Base-by-base conservation (phyloP, 2,113 vertebrate genomes). In the Chaetops frenatus region DNA sequence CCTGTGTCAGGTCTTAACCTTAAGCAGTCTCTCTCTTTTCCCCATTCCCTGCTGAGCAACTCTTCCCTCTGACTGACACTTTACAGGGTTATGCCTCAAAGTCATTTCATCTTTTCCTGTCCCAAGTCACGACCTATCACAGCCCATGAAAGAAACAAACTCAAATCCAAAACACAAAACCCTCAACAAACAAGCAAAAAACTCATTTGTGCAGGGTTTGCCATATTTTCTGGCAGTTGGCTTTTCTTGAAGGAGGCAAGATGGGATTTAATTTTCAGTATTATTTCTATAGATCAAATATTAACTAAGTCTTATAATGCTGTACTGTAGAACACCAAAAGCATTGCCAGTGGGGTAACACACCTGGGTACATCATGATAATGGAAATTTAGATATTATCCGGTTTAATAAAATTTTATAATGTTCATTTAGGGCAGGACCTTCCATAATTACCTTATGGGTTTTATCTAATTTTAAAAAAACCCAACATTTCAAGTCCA, bases 281-380 rank as follows among this genome's bases (percentile, higher is more conserved):
- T 90, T 84, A 91, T 95, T 96, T 96, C 83, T 84, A 78, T 84
- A 95, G 88, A 96, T 94, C 88, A 97, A 94, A 92, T 86, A 83
- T 54, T 90, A 81, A 76, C 40, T 45, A 88, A 95, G 48, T 33
- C 35, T 64, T 86, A 23, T 61, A 81, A 72, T 54, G 15, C 31
- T 88, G 45, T 73, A 73, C 73, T 38, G 35, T 45, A 62, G 83
- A 96, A 94, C 91, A 64, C 53, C 61, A 79, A 54, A 70, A 90
- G 20, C 47, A 50, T 58, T 33, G 77, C 56, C 35, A 45, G 29
- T 48, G 80, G 74, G 22, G 86, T 82, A 91, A 78, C 40, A 92
- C 58, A 4, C 77, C 94, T 44, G 54, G 86, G 87, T 64, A 86
- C 62, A 50, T 14, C 57, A 27, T 72, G 17, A 50, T 94, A 57